These are phyloP conservation scores for Labrus mixtus DNA, from an alignment of 2,113 vertebrate species.

Conservation along the genomic window DNA sequence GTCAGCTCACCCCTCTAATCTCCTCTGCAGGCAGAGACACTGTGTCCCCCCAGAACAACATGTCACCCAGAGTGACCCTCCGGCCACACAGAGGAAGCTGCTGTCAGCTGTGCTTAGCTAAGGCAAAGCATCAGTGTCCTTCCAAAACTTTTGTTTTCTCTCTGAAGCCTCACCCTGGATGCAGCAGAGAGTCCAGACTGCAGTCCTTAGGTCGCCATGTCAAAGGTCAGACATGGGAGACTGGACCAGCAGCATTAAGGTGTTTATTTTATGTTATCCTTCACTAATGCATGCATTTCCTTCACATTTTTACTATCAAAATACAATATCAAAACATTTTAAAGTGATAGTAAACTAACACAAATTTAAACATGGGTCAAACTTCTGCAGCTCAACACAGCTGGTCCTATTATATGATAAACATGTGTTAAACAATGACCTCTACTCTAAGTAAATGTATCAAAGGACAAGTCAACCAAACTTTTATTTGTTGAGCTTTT, in stretches of 20 bases:
- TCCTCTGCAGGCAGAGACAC: slow-evolving; percentile 65
- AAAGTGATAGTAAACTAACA: background rate
- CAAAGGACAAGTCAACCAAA: too few species aligned
- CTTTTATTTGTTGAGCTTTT: too few species aligned
- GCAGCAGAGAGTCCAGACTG: slow-evolving; percentile 32
- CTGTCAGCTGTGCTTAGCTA: slow-evolving; percentile 65
- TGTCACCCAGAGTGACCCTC: slow-evolving; percentile 73
- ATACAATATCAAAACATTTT: background rate
- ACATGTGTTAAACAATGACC: background rate
- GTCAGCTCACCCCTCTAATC: slow-evolving; percentile 72
- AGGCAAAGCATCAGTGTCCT: slow-evolving; percentile 47
- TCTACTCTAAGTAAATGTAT: too few species aligned
- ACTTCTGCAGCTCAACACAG: background rate
- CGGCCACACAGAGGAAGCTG: slow-evolving; percentile 68
- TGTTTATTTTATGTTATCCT: background rate
- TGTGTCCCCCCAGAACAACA: slow-evolving; percentile 60
- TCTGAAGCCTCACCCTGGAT: slow-evolving; percentile 28
- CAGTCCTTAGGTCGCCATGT: slow-evolving; percentile 23
- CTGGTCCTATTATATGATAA: background rate
- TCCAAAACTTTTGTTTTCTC: slow-evolving; percentile 55
- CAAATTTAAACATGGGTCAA: background rate
- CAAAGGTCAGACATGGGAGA: slow-evolving; percentile 28
- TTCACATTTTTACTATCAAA: background rate
- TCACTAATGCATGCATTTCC: background rate
- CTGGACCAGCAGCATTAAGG: background rate